Evolutionary conservation across 2,888 invertebrate species (phyloP), one percentile per base, ranked within the genome.

Genomic region (Ryuthela nishihirai): DNA sequence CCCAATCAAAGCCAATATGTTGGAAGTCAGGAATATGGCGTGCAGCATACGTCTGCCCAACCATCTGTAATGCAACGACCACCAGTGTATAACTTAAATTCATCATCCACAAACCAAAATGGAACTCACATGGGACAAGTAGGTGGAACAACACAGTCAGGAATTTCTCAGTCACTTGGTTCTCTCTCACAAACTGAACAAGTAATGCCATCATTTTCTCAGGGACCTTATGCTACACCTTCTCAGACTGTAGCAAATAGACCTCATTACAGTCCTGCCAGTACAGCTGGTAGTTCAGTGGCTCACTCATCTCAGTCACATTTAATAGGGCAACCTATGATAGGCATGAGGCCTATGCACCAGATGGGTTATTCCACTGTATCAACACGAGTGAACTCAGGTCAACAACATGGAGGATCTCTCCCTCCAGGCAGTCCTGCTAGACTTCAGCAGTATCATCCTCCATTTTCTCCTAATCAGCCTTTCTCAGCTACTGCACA

Each of bases 1-100:
- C 56, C 62, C 40, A 55, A 55, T 53, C 62, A 62, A 50, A 62
- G 52, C 55, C 62, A 62, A 17, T 62, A 58, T 39, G 49, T 62
- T 48, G 41, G 39, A 40, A 48, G 58, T 42, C 58, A 49, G 32
- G 62, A 62, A 21, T 62, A 54, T 50, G 12, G 41, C 26, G 29
- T 58, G 15, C 29, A 46, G n/a, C 59, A 55, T 49, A 40, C 52
- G 23, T 26, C 64, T 32, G 40, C 52, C 21, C 65, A 65, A 29
- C 48, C 60, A 50, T 29, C 61, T 47, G 45, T 55, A 42, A 47
- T 58, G 45, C 61, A 62, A 58, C 59, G 62, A 47, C 62, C 62
- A 41, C 55, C 63, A 39, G 52, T 55, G 34, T 61, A 61, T 44
- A 55, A 46, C 34, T 46, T 60, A 46, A 54, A 54, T 54, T 54